These are phyloP conservation scores for Eupsilia transversa DNA, from an alignment of 2,888 invertebrate genomes.

Conservation along the genomic window DNA sequence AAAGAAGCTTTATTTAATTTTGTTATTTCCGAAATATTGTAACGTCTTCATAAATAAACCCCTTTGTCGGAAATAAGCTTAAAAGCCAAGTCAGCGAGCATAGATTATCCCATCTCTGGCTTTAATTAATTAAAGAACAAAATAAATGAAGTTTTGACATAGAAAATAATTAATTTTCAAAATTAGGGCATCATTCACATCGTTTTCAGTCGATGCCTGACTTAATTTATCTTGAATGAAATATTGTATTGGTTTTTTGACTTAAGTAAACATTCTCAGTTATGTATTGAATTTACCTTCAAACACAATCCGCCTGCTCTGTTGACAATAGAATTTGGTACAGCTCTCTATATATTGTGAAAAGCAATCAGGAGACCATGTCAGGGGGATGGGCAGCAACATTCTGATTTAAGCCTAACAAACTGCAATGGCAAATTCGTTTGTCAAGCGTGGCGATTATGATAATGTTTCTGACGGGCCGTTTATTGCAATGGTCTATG, in stretches of 20 bases:
- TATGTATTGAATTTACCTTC: neutral
- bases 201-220: conserved; percentile 13
- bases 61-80: neutral
- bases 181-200: conserved; percentile 33
- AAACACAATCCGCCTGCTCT: neutral
- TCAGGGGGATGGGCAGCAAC: conserved; percentile 11
- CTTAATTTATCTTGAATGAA: conserved; percentile 34
- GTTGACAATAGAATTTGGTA: neutral
- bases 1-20: neutral
- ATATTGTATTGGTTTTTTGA: conserved; percentile 1
- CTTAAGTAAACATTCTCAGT: neutral
- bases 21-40: neutral
- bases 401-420: conserved; percentile 3
- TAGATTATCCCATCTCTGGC: conserved; percentile 13
- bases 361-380: conserved; percentile 31
- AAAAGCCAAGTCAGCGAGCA: conserved; percentile 21
- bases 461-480: conserved; percentile 20
- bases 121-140: conserved; percentile 47
- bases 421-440: conserved; percentile 16
- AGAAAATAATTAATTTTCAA: conserved; percentile 40
- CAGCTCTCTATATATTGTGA: neutral
- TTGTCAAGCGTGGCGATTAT: conserved; percentile 26
- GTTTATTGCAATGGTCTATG: conserved; percentile 15
- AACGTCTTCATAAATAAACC: conserved; percentile 2
- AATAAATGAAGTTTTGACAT: conserved; percentile 17